Evolutionary conservation across 2,797 vertebrate genomes (phyloP), one percentile per base, ranked within the genome.

Genomic region (Gambusia yucatana): DNA sequence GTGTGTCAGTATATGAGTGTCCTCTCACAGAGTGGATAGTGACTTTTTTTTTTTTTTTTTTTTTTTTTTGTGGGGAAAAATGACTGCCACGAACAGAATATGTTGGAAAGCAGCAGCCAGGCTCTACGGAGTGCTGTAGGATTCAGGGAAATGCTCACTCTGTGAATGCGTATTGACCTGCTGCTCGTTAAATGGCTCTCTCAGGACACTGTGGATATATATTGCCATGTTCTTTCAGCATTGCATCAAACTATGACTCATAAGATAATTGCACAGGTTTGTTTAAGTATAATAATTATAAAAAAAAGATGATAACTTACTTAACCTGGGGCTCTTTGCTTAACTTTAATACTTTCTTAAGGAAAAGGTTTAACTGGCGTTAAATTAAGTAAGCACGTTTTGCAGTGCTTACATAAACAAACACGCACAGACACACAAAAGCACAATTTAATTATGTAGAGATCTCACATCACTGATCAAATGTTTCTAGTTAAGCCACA

Each of bases 161-260:
- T 91, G 89, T 94, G 94, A 95, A 94, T 94, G 92, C 92, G 91
- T 95, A 95, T 95, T 95, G 94, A 95, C 94, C 94, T 91, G 86
- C 88, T 86, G 89, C 91, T 91, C 81, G 92, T 90, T 82, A 93
- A 93, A 92, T 93, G 84, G 91, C 87, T 86, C 86, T 90, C 84
- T 88, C 75, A 77, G 67, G 89, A 77, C 88, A 77, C 80, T 72
- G 75, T 81, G 84, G 84, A 87, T 77, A 82, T 77, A 89, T 72
- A 59, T 77, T 80, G 81, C 85, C 87, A 89, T 84, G 78, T 82
- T 83, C 91, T 88, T 86, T 84, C 77, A 88, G 81, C 25, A 82
- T 82, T 81, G 81, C 79, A 88, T 87, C 86, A 85, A 86, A 90
- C 47, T 81, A 79, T 82, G 86, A 86, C 88, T 80, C 76, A 61